phyloP scores from a whole-genome alignment of 2,797 vertebrate genomes.

The Crenichthys baileyi region DNA sequence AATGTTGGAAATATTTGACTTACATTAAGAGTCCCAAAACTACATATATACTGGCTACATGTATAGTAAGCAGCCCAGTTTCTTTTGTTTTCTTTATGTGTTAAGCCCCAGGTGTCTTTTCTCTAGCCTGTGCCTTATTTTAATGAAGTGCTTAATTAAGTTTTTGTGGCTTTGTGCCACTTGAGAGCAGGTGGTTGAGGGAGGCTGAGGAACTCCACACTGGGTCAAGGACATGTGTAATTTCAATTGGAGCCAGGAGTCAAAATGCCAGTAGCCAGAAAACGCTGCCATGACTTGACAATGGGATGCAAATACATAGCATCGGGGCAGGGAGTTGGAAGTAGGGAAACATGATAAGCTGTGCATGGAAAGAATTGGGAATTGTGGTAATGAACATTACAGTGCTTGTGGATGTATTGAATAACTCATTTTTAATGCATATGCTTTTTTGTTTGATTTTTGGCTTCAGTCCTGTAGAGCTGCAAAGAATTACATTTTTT shows the following conservation, averaged over 20 bases:
- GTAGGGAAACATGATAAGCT: not conserved
- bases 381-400: not conserved
- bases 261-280: conserved; percentile 30
- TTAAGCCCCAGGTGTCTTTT: not conserved
- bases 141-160: conserved; percentile 46
- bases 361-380: no score
- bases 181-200: conserved; percentile 33
- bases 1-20: no score
- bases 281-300: conserved; percentile 23
- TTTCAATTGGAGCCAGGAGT: conserved; percentile 37
- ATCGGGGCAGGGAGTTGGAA: not conserved
- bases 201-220: conserved; percentile 30
- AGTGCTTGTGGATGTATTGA: not conserved
- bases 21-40: not conserved
- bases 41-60: not conserved
- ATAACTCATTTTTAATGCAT: not conserved
- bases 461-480: not conserved
- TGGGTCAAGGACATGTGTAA: conserved; percentile 43
- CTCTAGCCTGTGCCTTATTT: conserved; percentile 11
- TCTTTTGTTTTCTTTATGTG: conserved; percentile 1
- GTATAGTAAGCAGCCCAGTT: not conserved
- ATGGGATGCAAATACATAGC: conserved; percentile 4
- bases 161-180: conserved; percentile 37
- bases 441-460: not conserved
- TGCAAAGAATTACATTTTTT: not conserved